Base-by-base conservation (phyloP, 92 coral and sea anemone species). In the Nematostella vectensis region DNA sequence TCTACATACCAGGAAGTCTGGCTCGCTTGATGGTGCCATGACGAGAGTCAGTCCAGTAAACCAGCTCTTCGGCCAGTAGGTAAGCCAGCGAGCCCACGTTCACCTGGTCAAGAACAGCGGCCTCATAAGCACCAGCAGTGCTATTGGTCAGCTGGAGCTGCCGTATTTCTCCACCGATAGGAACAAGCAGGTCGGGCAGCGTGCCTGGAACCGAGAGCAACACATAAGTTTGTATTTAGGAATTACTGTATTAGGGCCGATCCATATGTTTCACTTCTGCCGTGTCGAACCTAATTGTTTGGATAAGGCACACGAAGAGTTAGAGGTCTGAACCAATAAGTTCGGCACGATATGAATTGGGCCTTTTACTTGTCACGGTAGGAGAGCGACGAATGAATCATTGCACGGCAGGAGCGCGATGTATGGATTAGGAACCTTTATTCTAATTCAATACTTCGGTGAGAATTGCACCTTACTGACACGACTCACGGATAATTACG, bases 161-260 rank as follows among this genome's bases (percentile, higher is more conserved):
- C n/a, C 89, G 76, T 39, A 89, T 77, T 27, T 80, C 89, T 20
- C 74, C 75, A 47, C 75, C 78, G 10, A 74, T 55, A 9, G 94
- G 87, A 40, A 89, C 55, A 36, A 80, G 47, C 42, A 85, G 57
- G 50, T 70, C 24, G 0, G 95, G 95, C 36, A 76, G 74, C 13
- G 81, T 25, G 10, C 83, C 97, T 89, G 59, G 19, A 56, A 54
- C 25, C n/a, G n/a, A n/a, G n/a, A n/a, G n/a, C n/a, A n/a, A 29
- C 25, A 36, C 29, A 59, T 40, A 51, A 19, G 9, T 21, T 36
- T 21, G 45, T 3, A 10, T 29, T 20, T 3, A 20, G 24, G 45
- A 23, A 39, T 24, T 4, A 15, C n/a, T n/a, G n/a, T n/a, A n/a
- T n/a, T n/a, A n/a, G n/a, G n/a, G n/a, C n/a, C n/a, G n/a, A n/a